Evolutionary conservation across 2,888 invertebrate species (phyloP).

Genomic region (Microctonus aethiopoides): DNA sequence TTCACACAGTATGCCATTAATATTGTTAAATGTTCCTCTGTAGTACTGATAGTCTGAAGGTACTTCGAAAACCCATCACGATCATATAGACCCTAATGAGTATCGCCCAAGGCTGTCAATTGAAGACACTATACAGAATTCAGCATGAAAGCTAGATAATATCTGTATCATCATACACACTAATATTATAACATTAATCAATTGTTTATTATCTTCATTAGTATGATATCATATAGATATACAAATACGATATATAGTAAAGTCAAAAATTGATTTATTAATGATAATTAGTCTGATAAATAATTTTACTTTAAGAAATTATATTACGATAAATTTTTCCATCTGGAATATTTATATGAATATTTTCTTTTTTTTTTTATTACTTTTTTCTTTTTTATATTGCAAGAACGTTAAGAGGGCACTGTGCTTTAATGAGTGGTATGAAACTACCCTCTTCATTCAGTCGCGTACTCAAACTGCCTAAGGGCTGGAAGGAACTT

Average conservation of each 20-base stretch:
- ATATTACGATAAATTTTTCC: background rate
- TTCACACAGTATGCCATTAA: background rate
- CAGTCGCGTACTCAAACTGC: conserved; percentile 16
- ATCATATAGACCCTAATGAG: conserved; percentile 46
- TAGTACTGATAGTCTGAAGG: background rate
- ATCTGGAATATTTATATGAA: background rate
- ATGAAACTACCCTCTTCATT: conserved; percentile 26
- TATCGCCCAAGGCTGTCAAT: conserved; percentile 22
- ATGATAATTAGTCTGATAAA: too few species aligned
- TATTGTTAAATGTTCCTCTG: conserved; percentile 20
- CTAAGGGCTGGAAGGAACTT: conserved; percentile 2
- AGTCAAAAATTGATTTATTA: too few species aligned
- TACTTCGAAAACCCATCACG: conserved; percentile 44
- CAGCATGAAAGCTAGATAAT: background rate
- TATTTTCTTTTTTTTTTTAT: too few species aligned
- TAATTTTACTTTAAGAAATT: background rate
- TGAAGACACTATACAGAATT: background rate
- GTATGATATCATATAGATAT: conserved; percentile 5
- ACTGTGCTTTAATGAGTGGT: conserved; percentile 13
- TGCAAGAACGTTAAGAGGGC: conserved; percentile 2
- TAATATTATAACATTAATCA: background rate
- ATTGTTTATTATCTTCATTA: background rate
- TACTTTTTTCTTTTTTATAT: background rate
- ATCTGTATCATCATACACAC: conserved; percentile 9
- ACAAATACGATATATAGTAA: too few species aligned